Percentiles rank a stretch among this genome's conserved stretches.
These are phyloP conservation scores for Anorthoa munda DNA, from an alignment of 2,888 invertebrate species.

Conservation along the genomic window DNA sequence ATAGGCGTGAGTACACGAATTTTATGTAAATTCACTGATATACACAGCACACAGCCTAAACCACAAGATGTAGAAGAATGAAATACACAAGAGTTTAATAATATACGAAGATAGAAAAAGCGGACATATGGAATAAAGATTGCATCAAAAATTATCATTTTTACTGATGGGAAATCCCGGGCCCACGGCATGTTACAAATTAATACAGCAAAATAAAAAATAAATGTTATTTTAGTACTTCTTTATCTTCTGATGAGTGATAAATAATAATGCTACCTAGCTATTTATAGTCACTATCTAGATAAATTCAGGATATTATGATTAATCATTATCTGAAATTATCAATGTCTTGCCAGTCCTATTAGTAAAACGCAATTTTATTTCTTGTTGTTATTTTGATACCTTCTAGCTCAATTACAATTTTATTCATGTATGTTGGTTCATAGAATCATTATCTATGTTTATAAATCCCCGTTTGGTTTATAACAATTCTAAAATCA, in stretches of 20 bases:
- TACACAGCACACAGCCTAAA: too few species aligned
- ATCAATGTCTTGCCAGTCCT: neutral
- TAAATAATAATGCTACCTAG: neutral
- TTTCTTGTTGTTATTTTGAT: neutral
- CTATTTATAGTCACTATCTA: conserved; percentile 28
- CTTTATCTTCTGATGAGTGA: conserved; percentile 4
- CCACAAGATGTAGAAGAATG: too few species aligned
- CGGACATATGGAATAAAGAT: too few species aligned
- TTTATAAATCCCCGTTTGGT: neutral
- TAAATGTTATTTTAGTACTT: neutral
- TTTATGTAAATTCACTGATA: too few species aligned
- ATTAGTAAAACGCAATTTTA: neutral
- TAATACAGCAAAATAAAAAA: neutral
- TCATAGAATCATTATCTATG: conserved; percentile 2
- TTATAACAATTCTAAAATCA: neutral
- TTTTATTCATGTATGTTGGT: too few species aligned
- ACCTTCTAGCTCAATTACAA: neutral
- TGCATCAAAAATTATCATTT: neutral
- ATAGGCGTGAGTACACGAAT: too few species aligned
- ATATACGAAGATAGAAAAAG: too few species aligned
- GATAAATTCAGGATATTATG: conserved; percentile 15
- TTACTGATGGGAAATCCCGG: neutral
- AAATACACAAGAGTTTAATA: too few species aligned
- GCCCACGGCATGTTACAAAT: neutral
- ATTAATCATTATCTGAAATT: conserved; percentile 12